Evolutionary conservation across 1,140 invertebrate species (phyloP).

Genomic region (Achroia grisella): DNA sequence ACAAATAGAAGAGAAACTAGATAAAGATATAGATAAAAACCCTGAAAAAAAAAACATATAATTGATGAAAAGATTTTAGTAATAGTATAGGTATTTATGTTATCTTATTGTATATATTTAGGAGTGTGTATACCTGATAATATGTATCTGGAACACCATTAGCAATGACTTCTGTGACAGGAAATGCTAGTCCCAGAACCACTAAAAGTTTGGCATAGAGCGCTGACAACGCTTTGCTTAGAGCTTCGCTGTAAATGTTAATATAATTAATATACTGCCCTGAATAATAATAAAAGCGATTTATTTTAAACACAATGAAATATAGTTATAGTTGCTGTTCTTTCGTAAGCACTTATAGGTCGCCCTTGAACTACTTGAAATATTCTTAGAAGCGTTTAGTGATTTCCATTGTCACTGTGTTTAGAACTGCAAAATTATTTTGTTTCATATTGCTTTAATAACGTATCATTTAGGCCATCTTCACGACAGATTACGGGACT

Average conservation of each 20-base stretch:
- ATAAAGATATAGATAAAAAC: slow-evolving; percentile 90
- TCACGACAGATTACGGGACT: no score
- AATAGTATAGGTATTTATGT: background rate
- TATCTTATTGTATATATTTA: background rate
- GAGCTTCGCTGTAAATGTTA: slow-evolving; percentile 61
- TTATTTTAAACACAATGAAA: no score
- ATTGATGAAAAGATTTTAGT: no score
- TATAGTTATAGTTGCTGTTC: no score
- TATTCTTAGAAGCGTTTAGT: no score
- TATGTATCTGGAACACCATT: slow-evolving; percentile 77
- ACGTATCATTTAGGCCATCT: no score
- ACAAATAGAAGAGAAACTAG: slow-evolving; percentile 85
- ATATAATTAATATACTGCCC: background rate
- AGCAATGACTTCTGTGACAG: slow-evolving; percentile 81
- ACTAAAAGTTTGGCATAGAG: slow-evolving; percentile 87
- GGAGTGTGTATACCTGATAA: slow-evolving; percentile 74
- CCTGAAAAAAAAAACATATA: slow-evolving; percentile 72
- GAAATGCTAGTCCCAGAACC: slow-evolving; percentile 83
- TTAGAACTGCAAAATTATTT: no score
- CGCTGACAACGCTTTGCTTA: slow-evolving; percentile 79
- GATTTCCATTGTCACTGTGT: no score
- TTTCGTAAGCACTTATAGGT: no score
- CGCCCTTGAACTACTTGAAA: no score
- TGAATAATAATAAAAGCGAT: no score
- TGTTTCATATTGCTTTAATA: no score